A percentile compares a stretch with the other conserved stretches of the same genome.
Conservation (phyloP, 1,140 invertebrate species). For the Popillia japonica region DNA sequence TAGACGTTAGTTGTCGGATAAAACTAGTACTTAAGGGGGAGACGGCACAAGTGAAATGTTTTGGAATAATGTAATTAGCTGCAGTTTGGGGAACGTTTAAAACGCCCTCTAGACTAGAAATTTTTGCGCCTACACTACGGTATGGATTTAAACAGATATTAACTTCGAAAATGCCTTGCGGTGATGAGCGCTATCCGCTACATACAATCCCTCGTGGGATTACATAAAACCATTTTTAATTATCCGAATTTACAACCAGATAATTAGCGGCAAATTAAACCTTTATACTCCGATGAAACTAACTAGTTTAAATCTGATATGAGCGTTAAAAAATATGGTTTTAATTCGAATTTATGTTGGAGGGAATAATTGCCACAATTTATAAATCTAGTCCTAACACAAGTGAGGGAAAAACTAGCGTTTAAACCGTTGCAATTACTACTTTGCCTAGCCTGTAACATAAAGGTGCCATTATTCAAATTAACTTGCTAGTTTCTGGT, state of each 20-base stretch:
- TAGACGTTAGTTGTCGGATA: background rate
- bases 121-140: background rate
- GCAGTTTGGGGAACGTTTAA: constrained; percentile 24
- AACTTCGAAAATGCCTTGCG: background rate
- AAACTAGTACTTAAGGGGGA: background rate
- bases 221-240: background rate
- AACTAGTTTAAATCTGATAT: background rate
- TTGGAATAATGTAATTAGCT: constrained; percentile 32
- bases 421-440: background rate
- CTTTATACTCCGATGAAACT: no score
- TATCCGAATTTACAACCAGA: background rate
- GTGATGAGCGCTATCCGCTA: background rate
- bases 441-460: background rate
- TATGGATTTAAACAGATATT: constrained; percentile 17
- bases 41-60: constrained; percentile 17
- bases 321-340: background rate
- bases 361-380: background rate
- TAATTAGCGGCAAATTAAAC: background rate
- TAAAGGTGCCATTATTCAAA: constrained; percentile 17
- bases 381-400: background rate
- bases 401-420: background rate
- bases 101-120: background rate
- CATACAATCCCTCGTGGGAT: background rate
- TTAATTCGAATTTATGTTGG: background rate
- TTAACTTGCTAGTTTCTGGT: constrained; percentile 1